phyloP scores from a whole-genome alignment of 2,888 invertebrate species.

The Rotaria macrura region DNA sequence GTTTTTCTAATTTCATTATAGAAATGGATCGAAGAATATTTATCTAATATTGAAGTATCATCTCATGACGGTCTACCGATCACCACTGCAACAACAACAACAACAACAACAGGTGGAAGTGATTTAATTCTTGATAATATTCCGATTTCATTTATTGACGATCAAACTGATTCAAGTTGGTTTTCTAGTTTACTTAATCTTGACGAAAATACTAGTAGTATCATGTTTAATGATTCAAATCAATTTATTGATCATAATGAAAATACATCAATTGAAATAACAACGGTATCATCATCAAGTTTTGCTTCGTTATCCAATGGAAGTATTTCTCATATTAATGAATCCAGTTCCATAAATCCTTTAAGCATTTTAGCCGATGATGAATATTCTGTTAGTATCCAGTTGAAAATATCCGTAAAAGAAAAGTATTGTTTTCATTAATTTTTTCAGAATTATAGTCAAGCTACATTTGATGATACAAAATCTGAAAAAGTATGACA shows the following conservation, averaged over 20 bases:
- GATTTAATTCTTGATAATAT: not conserved
- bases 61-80: not conserved
- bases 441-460: not conserved
- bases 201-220: not conserved
- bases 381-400: not conserved
- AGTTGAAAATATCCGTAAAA: not conserved
- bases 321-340: not conserved
- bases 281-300: not conserved
- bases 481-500: not conserved
- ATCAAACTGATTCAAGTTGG: not conserved
- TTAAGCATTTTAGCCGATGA: not conserved
- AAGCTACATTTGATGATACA: not conserved
- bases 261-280: not conserved
- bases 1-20: not conserved
- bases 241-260: not conserved
- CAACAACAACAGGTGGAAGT: not conserved
- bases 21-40: conserved; percentile 17
- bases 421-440: too few species aligned
- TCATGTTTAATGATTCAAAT: not conserved
- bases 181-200: not conserved
- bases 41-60: not conserved
- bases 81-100: too few species aligned
- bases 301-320: not conserved
- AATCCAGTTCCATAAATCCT: not conserved
- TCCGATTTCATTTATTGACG: not conserved